These are phyloP conservation scores for Augochlorella aurata DNA, from an alignment of 2,888 invertebrate species.

Conservation along the genomic window DNA sequence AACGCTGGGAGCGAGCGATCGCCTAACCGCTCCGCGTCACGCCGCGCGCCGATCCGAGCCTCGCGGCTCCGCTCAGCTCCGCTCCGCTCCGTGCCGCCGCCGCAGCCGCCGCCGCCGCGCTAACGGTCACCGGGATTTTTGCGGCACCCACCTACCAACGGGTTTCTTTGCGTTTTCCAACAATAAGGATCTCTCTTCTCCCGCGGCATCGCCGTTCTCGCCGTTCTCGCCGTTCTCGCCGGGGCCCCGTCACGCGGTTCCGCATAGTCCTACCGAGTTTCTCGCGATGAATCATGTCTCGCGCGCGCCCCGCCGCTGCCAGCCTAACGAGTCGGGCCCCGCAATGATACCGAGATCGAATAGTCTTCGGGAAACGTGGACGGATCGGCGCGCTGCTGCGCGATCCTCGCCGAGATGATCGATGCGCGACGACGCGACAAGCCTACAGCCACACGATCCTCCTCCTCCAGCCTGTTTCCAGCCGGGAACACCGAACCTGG, in stretches of 20 bases:
- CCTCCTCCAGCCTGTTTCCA: background rate
- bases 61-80: too few relatives aligned
- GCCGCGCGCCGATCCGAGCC: background rate
- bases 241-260: constrained; percentile 41
- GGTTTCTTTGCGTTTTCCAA: constrained; percentile 64
- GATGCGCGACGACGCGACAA: constrained; percentile 23
- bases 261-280: constrained; percentile 64
- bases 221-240: background rate
- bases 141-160: constrained; percentile 55
- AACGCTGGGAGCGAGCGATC: constrained; percentile 30
- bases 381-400: constrained; percentile 16
- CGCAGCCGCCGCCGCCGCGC: constrained; percentile 27
- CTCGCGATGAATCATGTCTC: constrained; percentile 68
- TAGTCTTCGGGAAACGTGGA: constrained; percentile 34
- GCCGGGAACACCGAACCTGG: background rate
- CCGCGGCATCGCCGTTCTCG: constrained; percentile 18
- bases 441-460: constrained; percentile 1
- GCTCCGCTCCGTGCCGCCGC: too few relatives aligned
- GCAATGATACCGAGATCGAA: constrained; percentile 38
- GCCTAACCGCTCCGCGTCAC: constrained; percentile 26
- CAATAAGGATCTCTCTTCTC: constrained; percentile 58
- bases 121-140: constrained; percentile 68
- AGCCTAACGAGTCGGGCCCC: constrained; percentile 49
- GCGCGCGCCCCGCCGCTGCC: constrained; percentile 22
- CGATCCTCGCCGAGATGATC: constrained; percentile 41